Conservation (phyloP, 2,797 vertebrate species). For the Eulemur mongoz region DNA sequence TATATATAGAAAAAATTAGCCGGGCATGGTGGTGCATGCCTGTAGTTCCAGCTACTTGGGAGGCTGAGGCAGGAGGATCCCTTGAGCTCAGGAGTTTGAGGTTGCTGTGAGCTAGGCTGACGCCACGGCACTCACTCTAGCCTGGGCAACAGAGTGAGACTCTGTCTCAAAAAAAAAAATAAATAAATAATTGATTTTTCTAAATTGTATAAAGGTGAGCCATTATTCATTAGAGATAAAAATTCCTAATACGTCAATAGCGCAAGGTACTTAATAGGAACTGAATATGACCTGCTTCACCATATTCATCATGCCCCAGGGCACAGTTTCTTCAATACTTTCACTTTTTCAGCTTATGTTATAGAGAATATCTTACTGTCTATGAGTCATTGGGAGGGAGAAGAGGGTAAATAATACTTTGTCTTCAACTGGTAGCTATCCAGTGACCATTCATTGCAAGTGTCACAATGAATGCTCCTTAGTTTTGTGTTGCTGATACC, state of each 20-base stretch:
- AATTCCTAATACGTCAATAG: not conserved
- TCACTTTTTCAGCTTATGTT: not conserved
- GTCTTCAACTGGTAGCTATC: not conserved
- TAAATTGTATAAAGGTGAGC: conserved; percentile 18
- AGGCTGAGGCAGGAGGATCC: no score
- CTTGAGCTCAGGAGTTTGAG: no score
- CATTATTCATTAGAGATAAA: conserved; percentile 37
- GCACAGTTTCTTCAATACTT: not conserved
- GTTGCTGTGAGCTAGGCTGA: no score
- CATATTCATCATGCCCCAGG: not conserved
- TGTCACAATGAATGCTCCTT: not conserved
- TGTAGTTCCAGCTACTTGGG: no score
- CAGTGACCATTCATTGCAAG: not conserved
- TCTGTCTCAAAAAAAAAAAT: no score
- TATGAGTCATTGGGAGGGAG: not conserved
- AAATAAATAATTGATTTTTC: conserved; percentile 10
- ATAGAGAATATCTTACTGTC: not conserved
- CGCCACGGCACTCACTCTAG: no score
- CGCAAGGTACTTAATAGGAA: not conserved
- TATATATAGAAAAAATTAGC: no score
- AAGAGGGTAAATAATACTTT: not conserved
- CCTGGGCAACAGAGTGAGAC: no score
- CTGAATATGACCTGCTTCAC: not conserved
- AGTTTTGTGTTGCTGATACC: not conserved
- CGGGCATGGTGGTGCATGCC: no score